Conservation (phyloP, 2,888 invertebrate species). For the Coelogynopora nodosa region DNA sequence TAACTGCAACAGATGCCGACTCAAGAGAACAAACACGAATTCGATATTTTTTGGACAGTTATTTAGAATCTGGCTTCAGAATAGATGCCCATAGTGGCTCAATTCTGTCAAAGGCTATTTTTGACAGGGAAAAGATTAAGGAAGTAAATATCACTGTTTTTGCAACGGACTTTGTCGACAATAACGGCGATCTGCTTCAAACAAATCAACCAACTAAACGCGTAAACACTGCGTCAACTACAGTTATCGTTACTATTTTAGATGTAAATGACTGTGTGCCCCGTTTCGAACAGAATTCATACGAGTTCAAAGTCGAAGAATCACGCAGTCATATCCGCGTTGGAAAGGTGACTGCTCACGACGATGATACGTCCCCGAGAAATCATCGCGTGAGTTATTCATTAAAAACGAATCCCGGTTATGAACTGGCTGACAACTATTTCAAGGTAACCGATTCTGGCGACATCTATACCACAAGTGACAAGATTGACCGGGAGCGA, state of each 20-base stretch:
- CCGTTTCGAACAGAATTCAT: constrained; percentile 29
- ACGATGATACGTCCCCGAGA: constrained; percentile 36
- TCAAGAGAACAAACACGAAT: constrained; percentile 14
- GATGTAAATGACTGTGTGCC: constrained; percentile 45
- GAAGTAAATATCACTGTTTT: constrained; percentile 39
- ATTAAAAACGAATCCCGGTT: constrained; percentile 26
- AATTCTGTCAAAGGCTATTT: background rate
- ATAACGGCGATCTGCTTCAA: background rate
- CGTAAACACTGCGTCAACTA: constrained; percentile 14
- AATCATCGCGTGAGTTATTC: constrained; percentile 34
- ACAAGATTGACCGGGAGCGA: constrained; percentile 41
- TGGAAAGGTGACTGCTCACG: constrained; percentile 41
- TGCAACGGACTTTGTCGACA: background rate
- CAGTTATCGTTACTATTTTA: constrained; percentile 31
- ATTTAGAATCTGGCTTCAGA: background rate
- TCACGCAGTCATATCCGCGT: background rate
- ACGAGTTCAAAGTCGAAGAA: constrained; percentile 40
- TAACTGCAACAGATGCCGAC: constrained; percentile 38
- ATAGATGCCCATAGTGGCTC: constrained; percentile 34
- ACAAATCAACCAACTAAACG: background rate
- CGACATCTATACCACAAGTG: constrained; percentile 26
- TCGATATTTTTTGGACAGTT: constrained; percentile 26
- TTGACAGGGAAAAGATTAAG: constrained; percentile 36
- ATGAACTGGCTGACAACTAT: constrained; percentile 25
- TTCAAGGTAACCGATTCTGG: constrained; percentile 33